A percentile compares a stretch with the other conserved stretches of the same genome.
phyloP scores from a whole-genome alignment of 2,888 invertebrate genomes.

The Callinectes sapidus region DNA sequence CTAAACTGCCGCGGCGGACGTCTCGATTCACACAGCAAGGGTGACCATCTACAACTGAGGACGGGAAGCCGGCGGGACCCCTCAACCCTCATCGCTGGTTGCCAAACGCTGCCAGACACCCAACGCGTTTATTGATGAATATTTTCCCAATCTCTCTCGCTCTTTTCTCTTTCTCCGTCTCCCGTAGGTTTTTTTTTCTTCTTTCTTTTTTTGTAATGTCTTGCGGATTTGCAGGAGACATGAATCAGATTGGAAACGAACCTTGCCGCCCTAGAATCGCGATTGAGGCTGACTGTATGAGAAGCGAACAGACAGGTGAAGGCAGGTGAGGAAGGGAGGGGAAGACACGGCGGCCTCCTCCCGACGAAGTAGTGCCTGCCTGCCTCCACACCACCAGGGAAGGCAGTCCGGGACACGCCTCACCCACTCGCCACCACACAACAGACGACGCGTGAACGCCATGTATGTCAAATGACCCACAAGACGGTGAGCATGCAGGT shows the following conservation, averaged over 20 bases:
- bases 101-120: conserved; percentile 40
- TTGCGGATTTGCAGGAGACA: conserved; percentile 17
- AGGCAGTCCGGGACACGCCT: neutral
- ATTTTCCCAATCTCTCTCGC: conserved; percentile 37
- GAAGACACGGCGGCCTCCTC: conserved; percentile 21
- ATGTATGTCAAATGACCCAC: conserved; percentile 4
- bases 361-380: conserved; percentile 40
- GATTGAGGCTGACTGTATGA: neutral
- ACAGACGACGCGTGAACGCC: neutral
- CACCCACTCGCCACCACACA: neutral
- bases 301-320: conserved; percentile 1
- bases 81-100: conserved; percentile 39
- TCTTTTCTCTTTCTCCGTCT: conserved; percentile 41
- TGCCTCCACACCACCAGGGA: conserved; percentile 19
- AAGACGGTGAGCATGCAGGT: neutral
- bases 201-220: neutral
- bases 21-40: conserved; percentile 29
- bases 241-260: neutral
- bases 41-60: conserved; percentile 53
- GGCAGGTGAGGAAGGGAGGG: conserved; percentile 32
- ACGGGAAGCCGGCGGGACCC: conserved; percentile 43
- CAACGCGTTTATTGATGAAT: conserved; percentile 53
- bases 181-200: neutral
- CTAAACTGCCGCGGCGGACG: conserved; percentile 32
- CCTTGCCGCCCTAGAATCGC: too few relatives aligned